These are phyloP conservation scores for Alfaro cultratus DNA, from an alignment of 2,797 vertebrate genomes.

Conservation along the genomic window DNA sequence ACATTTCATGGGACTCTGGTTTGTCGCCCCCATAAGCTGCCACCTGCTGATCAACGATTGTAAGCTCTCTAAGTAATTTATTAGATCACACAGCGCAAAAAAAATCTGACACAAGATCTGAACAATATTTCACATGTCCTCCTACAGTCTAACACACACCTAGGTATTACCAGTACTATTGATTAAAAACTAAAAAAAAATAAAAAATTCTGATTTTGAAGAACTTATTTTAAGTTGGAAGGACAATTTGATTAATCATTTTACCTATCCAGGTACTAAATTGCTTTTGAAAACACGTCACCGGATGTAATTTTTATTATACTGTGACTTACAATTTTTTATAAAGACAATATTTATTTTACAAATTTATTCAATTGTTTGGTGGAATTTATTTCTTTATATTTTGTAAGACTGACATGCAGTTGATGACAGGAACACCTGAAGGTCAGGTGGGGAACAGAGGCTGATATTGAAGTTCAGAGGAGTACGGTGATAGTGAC, in stretches of 20 bases:
- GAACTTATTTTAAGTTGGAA: background rate
- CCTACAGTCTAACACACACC: background rate
- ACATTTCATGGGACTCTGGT: background rate
- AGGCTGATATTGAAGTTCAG: background rate
- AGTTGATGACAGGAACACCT: background rate
- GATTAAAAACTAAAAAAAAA: background rate
- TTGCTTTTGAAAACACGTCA: background rate
- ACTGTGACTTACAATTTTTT: background rate
- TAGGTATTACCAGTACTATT: background rate
- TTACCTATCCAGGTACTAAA: background rate
- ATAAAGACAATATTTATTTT: background rate
- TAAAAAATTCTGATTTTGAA: background rate
- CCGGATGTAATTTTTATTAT: background rate
- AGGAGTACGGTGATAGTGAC: background rate
- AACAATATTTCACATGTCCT: background rate
- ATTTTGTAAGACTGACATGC: background rate
- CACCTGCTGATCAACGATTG: background rate
- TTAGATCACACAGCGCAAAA: background rate
- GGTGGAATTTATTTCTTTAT: background rate
- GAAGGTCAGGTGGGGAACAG: background rate
- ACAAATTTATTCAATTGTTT: background rate
- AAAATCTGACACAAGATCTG: background rate
- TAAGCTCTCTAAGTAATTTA: background rate
- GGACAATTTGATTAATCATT: background rate
- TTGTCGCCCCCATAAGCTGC: background rate